Conservation (phyloP, 2,797 vertebrate genomes). For the Acomys russatus region DNA sequence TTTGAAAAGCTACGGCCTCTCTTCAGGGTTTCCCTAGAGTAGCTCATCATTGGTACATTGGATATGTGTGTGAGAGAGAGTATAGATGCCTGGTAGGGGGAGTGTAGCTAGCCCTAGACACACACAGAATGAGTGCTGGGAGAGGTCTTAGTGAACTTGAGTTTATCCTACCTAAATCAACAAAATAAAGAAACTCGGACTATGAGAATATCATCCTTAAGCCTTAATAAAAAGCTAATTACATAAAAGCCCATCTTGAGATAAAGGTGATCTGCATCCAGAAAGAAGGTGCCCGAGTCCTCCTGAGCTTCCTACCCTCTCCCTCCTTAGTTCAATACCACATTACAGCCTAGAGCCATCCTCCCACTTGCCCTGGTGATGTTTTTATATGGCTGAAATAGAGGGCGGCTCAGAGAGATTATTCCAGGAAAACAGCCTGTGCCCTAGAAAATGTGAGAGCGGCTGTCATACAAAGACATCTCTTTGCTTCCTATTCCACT, state of each 20-base stretch:
- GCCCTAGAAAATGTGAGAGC: conserved; percentile 60
- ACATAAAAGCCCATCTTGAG: conserved; percentile 17
- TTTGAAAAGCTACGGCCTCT: not conserved
- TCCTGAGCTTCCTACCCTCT: not conserved
- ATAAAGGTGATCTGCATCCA: not conserved
- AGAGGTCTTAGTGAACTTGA: not conserved
- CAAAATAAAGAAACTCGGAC: not conserved
- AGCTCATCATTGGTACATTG: not conserved
- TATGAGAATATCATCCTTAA: conserved; percentile 10
- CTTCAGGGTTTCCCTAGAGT: not conserved
- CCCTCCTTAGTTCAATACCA: not conserved
- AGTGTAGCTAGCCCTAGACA: not conserved
- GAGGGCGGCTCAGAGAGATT: not conserved
- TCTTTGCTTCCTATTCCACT: conserved; percentile 54
- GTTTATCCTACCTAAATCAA: not conserved
- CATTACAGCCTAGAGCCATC: not conserved
- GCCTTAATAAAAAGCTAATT: not conserved
- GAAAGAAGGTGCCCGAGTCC: not conserved
- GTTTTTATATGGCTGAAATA: conserved; percentile 29
- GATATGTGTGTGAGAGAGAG: not conserved
- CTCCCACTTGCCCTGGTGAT: conserved; percentile 18
- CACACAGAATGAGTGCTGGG: not conserved
- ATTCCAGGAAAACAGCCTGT: conserved; percentile 49
- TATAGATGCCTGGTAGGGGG: not conserved
- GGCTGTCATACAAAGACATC: conserved; percentile 36